Conservation (phyloP, 2,797 vertebrate species). For the Karalla daura region DNA sequence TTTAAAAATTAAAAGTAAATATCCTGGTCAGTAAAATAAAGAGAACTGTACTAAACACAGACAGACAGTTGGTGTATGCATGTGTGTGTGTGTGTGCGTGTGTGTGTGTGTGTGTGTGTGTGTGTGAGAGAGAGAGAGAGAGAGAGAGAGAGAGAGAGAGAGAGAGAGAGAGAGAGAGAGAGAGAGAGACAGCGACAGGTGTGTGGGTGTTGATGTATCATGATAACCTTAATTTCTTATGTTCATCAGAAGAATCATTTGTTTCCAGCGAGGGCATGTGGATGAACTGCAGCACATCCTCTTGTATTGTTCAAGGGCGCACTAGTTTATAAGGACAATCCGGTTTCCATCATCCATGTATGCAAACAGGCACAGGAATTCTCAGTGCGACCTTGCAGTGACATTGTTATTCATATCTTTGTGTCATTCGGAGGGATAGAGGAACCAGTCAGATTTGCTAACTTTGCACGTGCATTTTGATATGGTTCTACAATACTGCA, state of each 20-base stretch:
- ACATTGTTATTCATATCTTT: constrained; percentile 32
- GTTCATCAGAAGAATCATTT: constrained; percentile 58
- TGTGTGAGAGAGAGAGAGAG: constrained; percentile 9
- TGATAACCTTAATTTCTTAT: constrained; percentile 54
- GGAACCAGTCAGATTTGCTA: constrained; percentile 12
- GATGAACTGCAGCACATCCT: constrained; percentile 22
- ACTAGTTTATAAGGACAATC: constrained; percentile 52
- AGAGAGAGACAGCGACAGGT: not conserved
- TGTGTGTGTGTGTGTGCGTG: not conserved
- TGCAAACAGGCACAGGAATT: constrained; percentile 54
- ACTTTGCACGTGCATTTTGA: not conserved
- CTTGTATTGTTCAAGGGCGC: constrained; percentile 58
- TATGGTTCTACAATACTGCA: constrained; percentile 1
- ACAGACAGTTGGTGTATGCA: no score
- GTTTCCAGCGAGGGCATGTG: constrained; percentile 33
- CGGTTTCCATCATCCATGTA: constrained; percentile 32
- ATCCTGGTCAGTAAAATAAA: not conserved
- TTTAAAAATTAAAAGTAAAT: not conserved
- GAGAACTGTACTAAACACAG: no score
- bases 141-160: not conserved
- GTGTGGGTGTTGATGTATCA: no score
- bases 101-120: not conserved
- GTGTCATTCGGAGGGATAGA: constrained; percentile 17
- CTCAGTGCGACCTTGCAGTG: constrained; percentile 27
- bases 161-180: constrained; percentile 8